Conservation (phyloP, 2,888 invertebrate species). For the Agonopterix alstromeriana region DNA sequence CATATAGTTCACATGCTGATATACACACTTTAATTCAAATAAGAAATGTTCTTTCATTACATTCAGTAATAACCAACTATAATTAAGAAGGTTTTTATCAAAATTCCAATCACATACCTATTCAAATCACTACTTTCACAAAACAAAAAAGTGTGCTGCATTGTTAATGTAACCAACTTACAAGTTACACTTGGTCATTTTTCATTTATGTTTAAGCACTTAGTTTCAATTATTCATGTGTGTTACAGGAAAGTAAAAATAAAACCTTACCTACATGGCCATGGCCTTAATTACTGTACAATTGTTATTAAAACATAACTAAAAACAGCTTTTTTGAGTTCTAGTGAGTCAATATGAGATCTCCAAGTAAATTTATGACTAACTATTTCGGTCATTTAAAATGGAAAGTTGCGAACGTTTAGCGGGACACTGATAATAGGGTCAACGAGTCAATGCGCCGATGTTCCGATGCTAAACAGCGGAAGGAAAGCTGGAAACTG, state of each 20-base stretch:
- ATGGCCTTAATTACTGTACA: too few relatives aligned
- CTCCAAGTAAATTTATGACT: neutral
- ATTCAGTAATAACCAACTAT: too few relatives aligned
- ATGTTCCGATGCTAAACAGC: conserved; percentile 42
- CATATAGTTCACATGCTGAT: too few relatives aligned
- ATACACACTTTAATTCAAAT: too few relatives aligned
- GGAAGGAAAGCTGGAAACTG: conserved; percentile 50
- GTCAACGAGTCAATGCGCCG: conserved; percentile 52
- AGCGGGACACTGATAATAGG: conserved; percentile 40
- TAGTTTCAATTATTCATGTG: neutral
- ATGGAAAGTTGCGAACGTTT: conserved; percentile 44
- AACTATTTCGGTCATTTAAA: conserved; percentile 26
- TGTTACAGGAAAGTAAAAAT: too few relatives aligned
- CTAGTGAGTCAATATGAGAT: too few relatives aligned
- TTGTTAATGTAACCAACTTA: conserved; percentile 31
- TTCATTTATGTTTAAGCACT: neutral
- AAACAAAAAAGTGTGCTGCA: conserved; percentile 46
- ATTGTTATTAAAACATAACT: too few relatives aligned
- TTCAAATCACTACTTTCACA: conserved; percentile 62
- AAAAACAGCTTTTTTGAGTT: too few relatives aligned
- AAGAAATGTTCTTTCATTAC: too few relatives aligned
- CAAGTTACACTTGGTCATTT: neutral
- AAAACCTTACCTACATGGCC: too few relatives aligned
- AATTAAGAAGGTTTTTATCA: conserved; percentile 9
- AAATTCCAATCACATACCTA: conserved; percentile 27